Conservation (phyloP, 1,140 invertebrate species). For the Andricus grossulariae region DNA sequence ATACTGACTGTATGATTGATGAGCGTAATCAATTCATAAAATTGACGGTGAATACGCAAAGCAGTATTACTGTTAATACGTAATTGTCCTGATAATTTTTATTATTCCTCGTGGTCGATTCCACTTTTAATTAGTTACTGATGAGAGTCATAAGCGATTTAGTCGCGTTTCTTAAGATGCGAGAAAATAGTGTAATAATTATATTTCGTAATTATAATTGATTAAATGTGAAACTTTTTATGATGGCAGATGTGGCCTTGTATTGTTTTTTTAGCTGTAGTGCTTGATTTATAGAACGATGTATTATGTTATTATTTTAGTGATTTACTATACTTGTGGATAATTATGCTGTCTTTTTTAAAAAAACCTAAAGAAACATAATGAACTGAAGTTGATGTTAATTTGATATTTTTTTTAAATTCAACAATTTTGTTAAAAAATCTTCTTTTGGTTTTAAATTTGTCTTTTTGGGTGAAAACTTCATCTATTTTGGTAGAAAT, state of each 20-base stretch:
- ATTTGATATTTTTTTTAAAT: no score
- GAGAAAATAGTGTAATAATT: conserved; percentile 7
- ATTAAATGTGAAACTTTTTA: conserved; percentile 12
- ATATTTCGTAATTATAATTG: conserved; percentile 15
- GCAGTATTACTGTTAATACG: not conserved
- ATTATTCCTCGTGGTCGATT: conserved; percentile 13
- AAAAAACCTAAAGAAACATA: no score
- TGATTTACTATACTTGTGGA: not conserved
- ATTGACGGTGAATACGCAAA: conserved; percentile 1
- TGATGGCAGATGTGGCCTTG: not conserved
- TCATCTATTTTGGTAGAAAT: no score
- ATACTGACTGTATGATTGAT: conserved; percentile 20
- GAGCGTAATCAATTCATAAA: conserved; percentile 18
- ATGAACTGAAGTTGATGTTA: no score
- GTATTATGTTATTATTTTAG: conserved; percentile 23
- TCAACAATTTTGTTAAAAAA: no score
- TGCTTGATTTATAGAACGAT: conserved; percentile 1
- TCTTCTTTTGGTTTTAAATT: no score
- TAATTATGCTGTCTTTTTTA: not conserved
- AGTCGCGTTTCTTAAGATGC: not conserved
- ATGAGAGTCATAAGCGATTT: conserved; percentile 6
- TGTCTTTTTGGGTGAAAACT: no score
- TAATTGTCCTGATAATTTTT: conserved; percentile 22
- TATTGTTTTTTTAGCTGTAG: conserved; percentile 7
- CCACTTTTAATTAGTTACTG: conserved; percentile 22